Evolutionary conservation across 2,113 vertebrate genomes (phyloP), one percentile per base, ranked within the genome.

Genomic region (Pseudorasbora parva): DNA sequence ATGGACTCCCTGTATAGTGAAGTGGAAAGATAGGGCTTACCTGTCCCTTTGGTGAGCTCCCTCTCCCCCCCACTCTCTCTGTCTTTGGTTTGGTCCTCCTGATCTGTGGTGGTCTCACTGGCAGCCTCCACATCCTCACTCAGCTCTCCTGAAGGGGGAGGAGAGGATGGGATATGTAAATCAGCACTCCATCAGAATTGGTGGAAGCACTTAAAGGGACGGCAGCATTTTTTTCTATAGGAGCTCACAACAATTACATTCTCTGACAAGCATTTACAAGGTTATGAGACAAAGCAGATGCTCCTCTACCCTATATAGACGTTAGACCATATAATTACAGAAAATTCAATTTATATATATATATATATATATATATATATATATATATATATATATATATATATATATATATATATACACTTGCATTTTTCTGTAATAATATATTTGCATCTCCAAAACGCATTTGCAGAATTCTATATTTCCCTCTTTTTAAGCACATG

Each of bases 11-110:
- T 73, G 37, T 23, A 33, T 12, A 75, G 60, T 45, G 75, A 83
- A 80, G 83, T 88, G 88, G 80, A 51, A 93, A 93, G 91, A 89
- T 85, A 87, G 91, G 91, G 87, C 87, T 91, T 95, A 98, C 95
- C 98, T 97, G 96, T 93, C 95, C 97, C 96, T 96, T 96, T 98
- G 95, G 90, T 94, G 93, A 96, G 95, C 86, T 98, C 97, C 92
- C 96, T 98, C 88, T 98, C 97, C 88, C 95, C 93, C 93, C 95
- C 95, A 92, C 95, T 93, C 90, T 98, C 97, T 90, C 94, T 96
- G 88, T 98, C 97, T 96, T 97, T 99, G 88, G 95, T 92, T 92
- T 97, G 94, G 93, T 98, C 98, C 93, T 98, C 98, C 88, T 95
- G 95, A 88, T 98, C 97, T 73, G 94, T 94, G 62, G 94, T 91